Conservation (phyloP, 2,113 vertebrate species). For the Bubo bubo region DNA sequence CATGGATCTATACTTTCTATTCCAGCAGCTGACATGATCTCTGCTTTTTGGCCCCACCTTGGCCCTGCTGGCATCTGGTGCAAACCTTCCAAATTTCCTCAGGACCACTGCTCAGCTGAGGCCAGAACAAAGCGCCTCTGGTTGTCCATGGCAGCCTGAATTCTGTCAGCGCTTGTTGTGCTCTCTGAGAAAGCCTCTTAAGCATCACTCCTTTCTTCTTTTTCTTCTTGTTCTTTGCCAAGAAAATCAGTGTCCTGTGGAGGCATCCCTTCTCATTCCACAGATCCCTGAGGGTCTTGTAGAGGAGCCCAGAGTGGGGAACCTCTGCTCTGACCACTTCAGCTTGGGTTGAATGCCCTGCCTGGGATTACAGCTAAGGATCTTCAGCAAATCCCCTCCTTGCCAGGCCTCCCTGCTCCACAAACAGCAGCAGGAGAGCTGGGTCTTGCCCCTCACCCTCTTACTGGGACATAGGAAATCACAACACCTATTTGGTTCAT, state of each 20-base stretch:
- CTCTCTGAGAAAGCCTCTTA: neutral
- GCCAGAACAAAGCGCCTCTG: neutral
- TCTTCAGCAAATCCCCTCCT: neutral
- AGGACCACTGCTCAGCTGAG: neutral
- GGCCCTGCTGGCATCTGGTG: neutral
- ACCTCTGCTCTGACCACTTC: neutral
- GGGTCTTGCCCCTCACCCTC: neutral
- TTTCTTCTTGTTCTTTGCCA: neutral
- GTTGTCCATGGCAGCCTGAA: neutral
- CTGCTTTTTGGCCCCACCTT: neutral
- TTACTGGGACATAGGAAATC: neutral
- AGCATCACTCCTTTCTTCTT: neutral
- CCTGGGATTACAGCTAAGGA: no score
- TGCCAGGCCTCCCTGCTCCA: neutral
- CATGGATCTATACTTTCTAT: neutral
- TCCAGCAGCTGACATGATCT: neutral
- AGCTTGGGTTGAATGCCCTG: neutral
- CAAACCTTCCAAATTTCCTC: neutral
- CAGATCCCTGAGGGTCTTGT: neutral
- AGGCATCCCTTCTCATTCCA: neutral
- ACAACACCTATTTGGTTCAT: rapidly evolving
- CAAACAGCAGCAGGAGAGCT: neutral
- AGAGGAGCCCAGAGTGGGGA: neutral
- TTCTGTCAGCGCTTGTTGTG: neutral
- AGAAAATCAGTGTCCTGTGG: neutral